Evolutionary conservation across 1,140 invertebrate species (phyloP).

Genomic region (Lithobius niger): DNA sequence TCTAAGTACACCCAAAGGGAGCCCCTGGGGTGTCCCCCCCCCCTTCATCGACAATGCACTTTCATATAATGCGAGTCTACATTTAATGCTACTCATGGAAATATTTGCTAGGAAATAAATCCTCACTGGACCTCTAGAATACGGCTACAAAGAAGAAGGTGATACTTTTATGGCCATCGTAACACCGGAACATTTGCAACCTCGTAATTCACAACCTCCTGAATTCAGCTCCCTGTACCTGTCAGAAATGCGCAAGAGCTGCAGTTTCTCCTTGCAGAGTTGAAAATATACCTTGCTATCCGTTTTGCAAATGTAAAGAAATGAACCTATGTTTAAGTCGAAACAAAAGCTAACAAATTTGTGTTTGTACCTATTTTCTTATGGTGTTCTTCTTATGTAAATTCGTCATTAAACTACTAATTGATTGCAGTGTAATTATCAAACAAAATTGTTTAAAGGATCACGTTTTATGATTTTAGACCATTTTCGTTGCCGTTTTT

Average conservation of each 20-base stretch:
- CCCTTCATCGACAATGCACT: not conserved
- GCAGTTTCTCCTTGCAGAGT: not conserved
- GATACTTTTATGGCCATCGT: too few relatives aligned
- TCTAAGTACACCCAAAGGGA: too few relatives aligned
- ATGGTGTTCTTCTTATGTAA: not conserved
- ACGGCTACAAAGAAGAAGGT: not conserved
- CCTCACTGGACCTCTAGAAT: not conserved
- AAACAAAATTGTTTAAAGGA: too few relatives aligned
- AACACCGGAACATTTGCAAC: not conserved
- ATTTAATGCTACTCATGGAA: not conserved
- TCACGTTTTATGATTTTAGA: not conserved
- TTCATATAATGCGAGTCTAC: not conserved
- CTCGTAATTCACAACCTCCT: not conserved
- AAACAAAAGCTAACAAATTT: not conserved
- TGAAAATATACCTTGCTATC: not conserved
- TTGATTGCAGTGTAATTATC: too few relatives aligned
- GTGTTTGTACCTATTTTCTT: not conserved
- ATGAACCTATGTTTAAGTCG: too few relatives aligned
- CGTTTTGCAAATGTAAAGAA: too few relatives aligned
- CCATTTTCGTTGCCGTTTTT: not conserved
- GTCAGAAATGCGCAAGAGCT: not conserved
- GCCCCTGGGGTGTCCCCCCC: not conserved
- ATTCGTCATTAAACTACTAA: too few relatives aligned
- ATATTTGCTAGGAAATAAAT: not conserved
- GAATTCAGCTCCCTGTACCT: not conserved